Conservation (phyloP, 2,797 vertebrate species). For the Leptodactylus fallax region DNA sequence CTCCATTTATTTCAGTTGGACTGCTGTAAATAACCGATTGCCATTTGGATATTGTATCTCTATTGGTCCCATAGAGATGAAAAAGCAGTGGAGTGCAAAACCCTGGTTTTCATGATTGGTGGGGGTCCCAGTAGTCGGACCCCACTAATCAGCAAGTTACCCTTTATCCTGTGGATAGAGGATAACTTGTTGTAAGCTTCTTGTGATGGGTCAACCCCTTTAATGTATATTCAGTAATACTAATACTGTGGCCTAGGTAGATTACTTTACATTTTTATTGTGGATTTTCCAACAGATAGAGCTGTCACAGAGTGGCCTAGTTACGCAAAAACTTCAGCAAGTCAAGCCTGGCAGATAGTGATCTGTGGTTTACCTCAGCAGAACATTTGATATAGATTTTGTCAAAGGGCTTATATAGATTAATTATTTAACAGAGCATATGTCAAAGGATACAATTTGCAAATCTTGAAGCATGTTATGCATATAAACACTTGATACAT, state of each 20-base stretch:
- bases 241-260: neutral
- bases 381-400: constrained; percentile 39
- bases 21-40: no score
- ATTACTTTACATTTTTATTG: neutral
- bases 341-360: neutral
- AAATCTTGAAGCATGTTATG: constrained; percentile 19
- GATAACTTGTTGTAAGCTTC: no score
- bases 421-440: constrained; percentile 43
- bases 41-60: no score
- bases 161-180: no score
- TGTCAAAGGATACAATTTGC: constrained; percentile 28
- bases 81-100: no score
- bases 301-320: neutral
- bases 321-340: neutral
- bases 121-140: no score
- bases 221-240: neutral
- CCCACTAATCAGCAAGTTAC: no score
- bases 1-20: no score
- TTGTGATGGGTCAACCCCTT: neutral
- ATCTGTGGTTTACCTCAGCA: constrained; percentile 32
- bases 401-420: constrained; percentile 27
- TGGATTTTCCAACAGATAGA: neutral
- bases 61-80: no score
- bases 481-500: neutral
- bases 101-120: no score